phyloP scores from a whole-genome alignment of 1,140 invertebrate species.

The Drosophila ohnishii region DNA sequence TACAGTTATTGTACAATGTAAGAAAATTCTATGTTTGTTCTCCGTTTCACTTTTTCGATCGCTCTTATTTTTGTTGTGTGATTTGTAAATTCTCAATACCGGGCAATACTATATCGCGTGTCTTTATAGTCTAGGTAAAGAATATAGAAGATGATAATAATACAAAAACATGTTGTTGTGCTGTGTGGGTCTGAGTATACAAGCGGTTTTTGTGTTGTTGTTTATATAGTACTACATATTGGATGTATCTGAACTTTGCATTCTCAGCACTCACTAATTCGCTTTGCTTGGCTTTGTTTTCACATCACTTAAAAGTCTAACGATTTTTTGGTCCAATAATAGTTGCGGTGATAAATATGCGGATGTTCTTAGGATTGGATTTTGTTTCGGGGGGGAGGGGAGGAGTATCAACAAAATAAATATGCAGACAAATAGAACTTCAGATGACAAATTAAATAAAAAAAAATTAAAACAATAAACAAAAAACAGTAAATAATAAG shows the following conservation, averaged over 20 bases:
- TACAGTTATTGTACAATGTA: slow-evolving; percentile 76
- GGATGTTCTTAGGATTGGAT: slow-evolving; percentile 12
- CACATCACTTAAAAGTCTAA: slow-evolving; percentile 77
- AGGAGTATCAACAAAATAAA: slow-evolving; percentile 25
- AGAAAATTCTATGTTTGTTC: slow-evolving; percentile 50
- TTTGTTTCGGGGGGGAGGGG: background rate
- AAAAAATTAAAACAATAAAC: slow-evolving; percentile 38
- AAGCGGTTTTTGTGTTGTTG: slow-evolving; percentile 48
- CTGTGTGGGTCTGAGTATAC: slow-evolving; percentile 65
- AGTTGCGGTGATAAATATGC: slow-evolving; percentile 50
- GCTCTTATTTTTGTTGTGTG: background rate
- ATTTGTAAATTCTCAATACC: slow-evolving; percentile 46
- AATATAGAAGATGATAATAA: slow-evolving; percentile 64
- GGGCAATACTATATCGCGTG: slow-evolving; percentile 61
- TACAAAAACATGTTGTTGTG: slow-evolving; percentile 67
- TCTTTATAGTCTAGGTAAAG: slow-evolving; percentile 66
- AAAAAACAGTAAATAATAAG: slow-evolving; percentile 33
- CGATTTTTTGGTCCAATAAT: slow-evolving; percentile 82
- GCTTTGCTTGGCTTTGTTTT: slow-evolving; percentile 57
- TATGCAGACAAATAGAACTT: slow-evolving; percentile 46
- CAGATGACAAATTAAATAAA: slow-evolving; percentile 43
- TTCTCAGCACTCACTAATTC: slow-evolving; percentile 39
- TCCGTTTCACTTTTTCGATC: slow-evolving; percentile 16
- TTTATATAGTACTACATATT: slow-evolving; percentile 16
- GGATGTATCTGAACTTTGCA: slow-evolving; percentile 50